Conservation (phyloP, 1,140 invertebrate genomes). For the Diabrotica undecimpunctata region DNA sequence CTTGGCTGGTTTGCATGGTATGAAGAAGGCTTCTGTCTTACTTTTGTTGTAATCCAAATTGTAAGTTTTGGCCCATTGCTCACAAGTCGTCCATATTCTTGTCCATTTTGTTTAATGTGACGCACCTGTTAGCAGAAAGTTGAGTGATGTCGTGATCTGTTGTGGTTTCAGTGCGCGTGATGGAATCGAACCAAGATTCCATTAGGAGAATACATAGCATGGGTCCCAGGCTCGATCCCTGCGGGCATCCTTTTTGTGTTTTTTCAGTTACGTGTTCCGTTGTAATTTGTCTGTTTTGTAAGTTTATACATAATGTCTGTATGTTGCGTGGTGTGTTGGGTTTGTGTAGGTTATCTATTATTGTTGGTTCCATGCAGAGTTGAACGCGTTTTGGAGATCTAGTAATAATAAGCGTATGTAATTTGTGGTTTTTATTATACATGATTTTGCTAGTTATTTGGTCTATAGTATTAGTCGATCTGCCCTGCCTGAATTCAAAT, state of each 20-base stretch:
- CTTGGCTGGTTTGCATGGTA: not conserved
- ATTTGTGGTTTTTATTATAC: not conserved
- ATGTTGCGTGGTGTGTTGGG: not conserved
- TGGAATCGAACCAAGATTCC: slow-evolving; percentile 24
- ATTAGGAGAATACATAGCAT: slow-evolving; percentile 26
- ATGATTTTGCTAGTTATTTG: not conserved
- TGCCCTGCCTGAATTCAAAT: not conserved
- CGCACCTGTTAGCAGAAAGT: not conserved
- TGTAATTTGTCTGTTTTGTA: slow-evolving; percentile 17
- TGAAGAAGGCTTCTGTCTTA: slow-evolving; percentile 28
- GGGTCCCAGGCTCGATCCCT: slow-evolving; percentile 31
- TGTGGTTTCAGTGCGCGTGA: slow-evolving; percentile 16
- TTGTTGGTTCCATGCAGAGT: slow-evolving; percentile 13
- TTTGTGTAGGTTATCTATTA: not conserved
- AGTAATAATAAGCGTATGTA: slow-evolving; percentile 18
- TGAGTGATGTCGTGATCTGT: not conserved
- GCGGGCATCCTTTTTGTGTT: slow-evolving; percentile 29
- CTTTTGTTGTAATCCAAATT: slow-evolving; percentile 22
- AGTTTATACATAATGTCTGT: slow-evolving; percentile 6
- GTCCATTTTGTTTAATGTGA: slow-evolving; percentile 5
- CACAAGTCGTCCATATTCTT: slow-evolving; percentile 3
- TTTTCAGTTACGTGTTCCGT: slow-evolving; percentile 15
- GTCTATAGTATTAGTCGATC: not conserved
- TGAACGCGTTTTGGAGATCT: slow-evolving; percentile 25
- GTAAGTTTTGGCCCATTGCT: slow-evolving; percentile 1